Percentiles rank a stretch among this genome's conserved stretches.
These are phyloP conservation scores for Idaea aversata DNA, from an alignment of 2,888 invertebrate genomes.

Conservation along the genomic window DNA sequence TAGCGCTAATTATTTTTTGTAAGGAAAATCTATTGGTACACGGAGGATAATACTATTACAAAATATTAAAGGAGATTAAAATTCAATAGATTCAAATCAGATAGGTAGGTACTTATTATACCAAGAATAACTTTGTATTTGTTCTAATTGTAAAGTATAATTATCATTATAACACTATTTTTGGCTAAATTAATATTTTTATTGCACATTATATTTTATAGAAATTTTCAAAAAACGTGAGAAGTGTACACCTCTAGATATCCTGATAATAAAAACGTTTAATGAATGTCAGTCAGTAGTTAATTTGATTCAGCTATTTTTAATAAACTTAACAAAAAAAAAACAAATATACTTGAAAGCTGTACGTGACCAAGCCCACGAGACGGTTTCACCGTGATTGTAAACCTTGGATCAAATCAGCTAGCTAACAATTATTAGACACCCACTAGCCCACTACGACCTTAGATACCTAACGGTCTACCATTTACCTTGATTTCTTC, in stretches of 20 bases:
- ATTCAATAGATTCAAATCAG: background rate
- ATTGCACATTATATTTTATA: no score
- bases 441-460: background rate
- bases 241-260: no score
- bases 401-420: background rate
- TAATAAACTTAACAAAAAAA: no score
- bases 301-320: no score
- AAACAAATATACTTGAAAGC: background rate
- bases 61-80: no score
- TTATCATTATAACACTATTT: background rate
- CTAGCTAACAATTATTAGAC: background rate
- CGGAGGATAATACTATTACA: no score
- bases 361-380: background rate
- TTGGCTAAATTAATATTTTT: background rate
- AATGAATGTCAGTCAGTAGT: no score
- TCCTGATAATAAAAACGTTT: no score
- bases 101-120: background rate
- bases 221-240: no score
- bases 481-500: background rate
- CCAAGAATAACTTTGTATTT: background rate
- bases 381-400: background rate
- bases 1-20: no score
- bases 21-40: no score
- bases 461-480: background rate
- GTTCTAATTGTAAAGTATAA: background rate